phyloP scores from a whole-genome alignment of 2,888 invertebrate species.

The Pseudoips prasinana region DNA sequence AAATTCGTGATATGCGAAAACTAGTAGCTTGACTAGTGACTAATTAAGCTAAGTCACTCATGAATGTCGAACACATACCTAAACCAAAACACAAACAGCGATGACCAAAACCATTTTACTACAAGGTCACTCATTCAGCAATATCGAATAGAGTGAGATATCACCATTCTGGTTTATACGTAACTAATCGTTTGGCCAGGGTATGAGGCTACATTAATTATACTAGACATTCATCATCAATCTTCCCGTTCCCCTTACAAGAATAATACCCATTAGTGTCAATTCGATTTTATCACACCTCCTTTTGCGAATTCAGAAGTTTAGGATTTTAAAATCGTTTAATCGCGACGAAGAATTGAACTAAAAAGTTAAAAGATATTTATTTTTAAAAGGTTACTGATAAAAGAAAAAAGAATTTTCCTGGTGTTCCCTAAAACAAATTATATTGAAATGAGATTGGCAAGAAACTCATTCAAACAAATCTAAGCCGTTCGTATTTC shows the following conservation, averaged over 20 bases:
- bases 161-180: slow-evolving; percentile 33
- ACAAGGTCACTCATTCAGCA: slow-evolving; percentile 18
- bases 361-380: slow-evolving; percentile 8
- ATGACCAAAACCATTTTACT: slow-evolving; percentile 2
- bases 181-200: slow-evolving; percentile 46
- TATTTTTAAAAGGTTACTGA: too few species aligned
- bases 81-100: neutral
- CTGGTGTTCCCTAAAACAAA: too few species aligned
- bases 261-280: slow-evolving; percentile 58
- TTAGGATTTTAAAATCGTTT: slow-evolving; percentile 13
- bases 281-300: slow-evolving; percentile 46
- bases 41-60: too few species aligned
- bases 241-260: slow-evolving; percentile 41
- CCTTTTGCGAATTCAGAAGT: slow-evolving; percentile 14
- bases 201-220: slow-evolving; percentile 65
- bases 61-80: too few species aligned
- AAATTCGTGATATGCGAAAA: too few species aligned
- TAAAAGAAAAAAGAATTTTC: too few species aligned
- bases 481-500: too few species aligned
- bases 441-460: too few species aligned
- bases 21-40: too few species aligned
- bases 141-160: slow-evolving; percentile 6
- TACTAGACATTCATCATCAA: slow-evolving; percentile 60
- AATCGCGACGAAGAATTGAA: slow-evolving; percentile 5
- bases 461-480: too few species aligned